phyloP scores from a whole-genome alignment of 2,888 invertebrate species.

The Coelinius sp. region DNA sequence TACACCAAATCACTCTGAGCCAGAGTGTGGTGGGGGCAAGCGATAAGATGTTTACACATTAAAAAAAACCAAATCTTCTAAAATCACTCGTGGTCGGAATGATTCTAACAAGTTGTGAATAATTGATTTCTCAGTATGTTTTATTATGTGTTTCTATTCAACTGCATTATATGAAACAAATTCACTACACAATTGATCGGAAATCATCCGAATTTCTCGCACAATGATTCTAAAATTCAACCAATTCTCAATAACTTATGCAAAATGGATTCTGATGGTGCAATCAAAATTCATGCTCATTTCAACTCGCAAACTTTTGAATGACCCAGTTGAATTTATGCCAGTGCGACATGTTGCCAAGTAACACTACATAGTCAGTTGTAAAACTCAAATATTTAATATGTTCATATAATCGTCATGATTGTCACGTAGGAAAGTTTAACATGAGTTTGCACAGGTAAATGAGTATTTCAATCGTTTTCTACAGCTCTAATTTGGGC shows the following conservation, averaged over 20 bases:
- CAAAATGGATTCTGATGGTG: neutral
- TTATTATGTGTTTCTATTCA: too few species aligned
- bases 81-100: too few species aligned
- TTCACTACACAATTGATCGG: neutral
- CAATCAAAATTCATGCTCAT: neutral
- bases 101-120: too few species aligned
- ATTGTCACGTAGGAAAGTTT: neutral
- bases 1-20: too few species aligned
- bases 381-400: conserved; percentile 4
- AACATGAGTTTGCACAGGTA: neutral
- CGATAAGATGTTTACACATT: too few species aligned
- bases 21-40: too few species aligned
- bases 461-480: conserved; percentile 22
- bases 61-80: too few species aligned
- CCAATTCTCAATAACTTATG: neutral
- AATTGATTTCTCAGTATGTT: too few species aligned
- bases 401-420: conserved; percentile 1
- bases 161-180: too few species aligned
- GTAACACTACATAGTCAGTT: neutral
- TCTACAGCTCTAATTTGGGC: neutral
- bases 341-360: neutral
- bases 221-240: neutral
- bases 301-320: neutral
- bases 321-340: neutral
- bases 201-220: neutral